phyloP scores from a whole-genome alignment of 1,140 invertebrate species.

The Drosophila mojavensis region DNA sequence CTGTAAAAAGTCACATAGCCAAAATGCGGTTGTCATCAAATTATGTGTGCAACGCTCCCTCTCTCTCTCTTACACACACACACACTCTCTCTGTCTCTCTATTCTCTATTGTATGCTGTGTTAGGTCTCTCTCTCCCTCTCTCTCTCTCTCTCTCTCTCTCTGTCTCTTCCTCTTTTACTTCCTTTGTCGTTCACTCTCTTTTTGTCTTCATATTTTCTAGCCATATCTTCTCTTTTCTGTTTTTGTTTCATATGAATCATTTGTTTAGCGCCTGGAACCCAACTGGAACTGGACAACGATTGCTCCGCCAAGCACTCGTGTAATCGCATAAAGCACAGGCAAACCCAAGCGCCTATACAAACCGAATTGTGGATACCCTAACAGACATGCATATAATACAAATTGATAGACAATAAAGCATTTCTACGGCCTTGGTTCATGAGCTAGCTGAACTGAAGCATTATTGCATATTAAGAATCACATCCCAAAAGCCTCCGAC shows the following conservation, averaged over 20 bases:
- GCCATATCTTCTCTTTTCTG: background rate
- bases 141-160: no score
- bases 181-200: no score
- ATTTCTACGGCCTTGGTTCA: no score
- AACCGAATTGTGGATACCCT: background rate
- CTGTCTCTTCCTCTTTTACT: no score
- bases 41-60: conserved; percentile 7
- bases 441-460: no score
- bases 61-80: background rate
- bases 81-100: background rate
- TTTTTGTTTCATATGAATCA: conserved; percentile 18
- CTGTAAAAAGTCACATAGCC: conserved; percentile 44
- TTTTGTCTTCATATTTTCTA: background rate
- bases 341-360: background rate
- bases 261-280: conserved; percentile 35
- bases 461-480: no score
- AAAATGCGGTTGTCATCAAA: conserved; percentile 37
- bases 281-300: conserved; percentile 18
- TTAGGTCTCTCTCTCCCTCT: no score
- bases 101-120: background rate
- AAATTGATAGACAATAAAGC: no score
- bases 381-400: background rate
- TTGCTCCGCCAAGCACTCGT: conserved; percentile 10
- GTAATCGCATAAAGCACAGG: conserved; percentile 5
- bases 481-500: no score